phyloP scores from a whole-genome alignment of 2,113 vertebrate species.

The Sinocyclocheilus grahami region DNA sequence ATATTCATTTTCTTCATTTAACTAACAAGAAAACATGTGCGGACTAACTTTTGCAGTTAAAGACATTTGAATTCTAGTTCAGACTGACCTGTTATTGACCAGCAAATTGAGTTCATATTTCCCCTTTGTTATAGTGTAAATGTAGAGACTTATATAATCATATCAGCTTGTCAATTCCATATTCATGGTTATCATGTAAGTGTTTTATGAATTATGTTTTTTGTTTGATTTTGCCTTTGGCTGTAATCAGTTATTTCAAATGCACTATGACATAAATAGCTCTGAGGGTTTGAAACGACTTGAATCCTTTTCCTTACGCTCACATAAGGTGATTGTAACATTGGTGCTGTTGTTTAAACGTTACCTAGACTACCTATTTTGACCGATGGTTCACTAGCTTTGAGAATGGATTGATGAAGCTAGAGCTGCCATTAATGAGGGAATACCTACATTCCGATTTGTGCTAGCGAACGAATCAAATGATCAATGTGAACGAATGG shows the following conservation, averaged over 20 bases:
- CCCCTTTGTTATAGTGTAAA: slow-evolving; percentile 43
- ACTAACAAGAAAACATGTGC: no score
- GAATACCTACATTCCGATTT: slow-evolving; percentile 68
- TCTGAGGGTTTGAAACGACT: slow-evolving; percentile 55
- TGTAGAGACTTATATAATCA: slow-evolving; percentile 53
- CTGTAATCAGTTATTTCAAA: slow-evolving; percentile 75
- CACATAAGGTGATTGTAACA: slow-evolving; percentile 79
- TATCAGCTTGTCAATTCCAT: slow-evolving; percentile 66
- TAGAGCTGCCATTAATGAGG: not conserved
- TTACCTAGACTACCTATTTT: slow-evolving; percentile 42
- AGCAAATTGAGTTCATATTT: slow-evolving; percentile 33
- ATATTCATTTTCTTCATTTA: no score
- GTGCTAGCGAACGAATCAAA: slow-evolving; percentile 50
- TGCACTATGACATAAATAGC: slow-evolving; percentile 69
- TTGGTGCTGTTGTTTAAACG: slow-evolving; percentile 65
- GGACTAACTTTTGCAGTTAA: slow-evolving; percentile 68
- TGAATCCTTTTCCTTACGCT: slow-evolving; percentile 49
- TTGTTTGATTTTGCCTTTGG: slow-evolving; percentile 65
- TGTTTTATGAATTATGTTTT: slow-evolving; percentile 62
- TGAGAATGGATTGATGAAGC: not conserved
- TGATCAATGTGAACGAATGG: slow-evolving; percentile 46
- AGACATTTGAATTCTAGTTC: slow-evolving; percentile 61
- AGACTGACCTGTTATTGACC: slow-evolving; percentile 39
- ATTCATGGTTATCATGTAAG: slow-evolving; percentile 62
- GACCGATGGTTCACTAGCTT: slow-evolving; percentile 40